Percentiles rank a stretch among this genome's conserved stretches.
Evolutionary conservation across 2,113 vertebrate genomes (phyloP).

Genomic region (Spilogale gracilis): DNA sequence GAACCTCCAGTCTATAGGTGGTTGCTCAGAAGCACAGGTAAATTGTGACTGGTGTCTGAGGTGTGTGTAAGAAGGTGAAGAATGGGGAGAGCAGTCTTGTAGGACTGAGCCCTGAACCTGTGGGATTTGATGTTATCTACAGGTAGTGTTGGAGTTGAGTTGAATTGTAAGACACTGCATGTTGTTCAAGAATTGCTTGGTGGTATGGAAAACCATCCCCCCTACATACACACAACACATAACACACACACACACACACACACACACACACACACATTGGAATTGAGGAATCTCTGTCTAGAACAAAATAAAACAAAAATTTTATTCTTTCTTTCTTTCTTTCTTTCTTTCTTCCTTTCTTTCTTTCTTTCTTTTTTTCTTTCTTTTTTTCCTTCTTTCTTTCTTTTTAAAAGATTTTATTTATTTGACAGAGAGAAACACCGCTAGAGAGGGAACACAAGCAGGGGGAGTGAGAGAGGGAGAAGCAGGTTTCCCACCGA

Average conservation of each 20-base stretch:
- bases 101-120: background rate
- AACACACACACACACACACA: background rate
- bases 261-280: background rate
- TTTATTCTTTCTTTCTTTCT: background rate
- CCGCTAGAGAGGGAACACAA: too few species aligned
- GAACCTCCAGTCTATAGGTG: background rate
- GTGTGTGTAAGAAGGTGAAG: background rate
- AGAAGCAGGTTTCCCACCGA: too few species aligned
- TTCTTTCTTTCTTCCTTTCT: too few species aligned
- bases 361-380: too few species aligned
- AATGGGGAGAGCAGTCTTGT: background rate
- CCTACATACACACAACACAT: background rate
- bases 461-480: too few species aligned
- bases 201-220: background rate
- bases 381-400: too few species aligned
- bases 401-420: too few species aligned
- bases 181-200: background rate
- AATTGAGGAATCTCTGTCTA: background rate
- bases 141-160: background rate
- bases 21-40: background rate
- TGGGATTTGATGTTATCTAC: background rate
- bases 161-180: background rate
- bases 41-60: background rate
- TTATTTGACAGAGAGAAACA: too few species aligned
- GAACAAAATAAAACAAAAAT: background rate